Percentiles rank a stretch among this genome's conserved stretches.
phyloP scores from a whole-genome alignment of 2,113 vertebrate genomes.

The Echinops telfairi region DNA sequence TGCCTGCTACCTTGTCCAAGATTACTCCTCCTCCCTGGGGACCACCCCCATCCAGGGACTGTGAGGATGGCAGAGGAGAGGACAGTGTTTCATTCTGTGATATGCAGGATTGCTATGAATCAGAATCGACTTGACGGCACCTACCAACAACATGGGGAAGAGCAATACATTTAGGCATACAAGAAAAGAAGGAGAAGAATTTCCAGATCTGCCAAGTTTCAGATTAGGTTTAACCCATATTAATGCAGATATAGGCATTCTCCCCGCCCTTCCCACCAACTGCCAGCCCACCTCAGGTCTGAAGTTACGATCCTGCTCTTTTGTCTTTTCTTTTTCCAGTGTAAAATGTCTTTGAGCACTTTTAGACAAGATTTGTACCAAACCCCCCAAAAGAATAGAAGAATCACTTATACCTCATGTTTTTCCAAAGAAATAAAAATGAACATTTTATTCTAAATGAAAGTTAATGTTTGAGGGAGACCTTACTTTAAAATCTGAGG shows the following conservation, averaged over 20 bases:
- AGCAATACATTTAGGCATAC: no score
- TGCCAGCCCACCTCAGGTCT: background rate
- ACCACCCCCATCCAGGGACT: no score
- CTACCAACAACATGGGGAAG: no score
- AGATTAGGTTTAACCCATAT: background rate
- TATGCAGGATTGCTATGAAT: no score
- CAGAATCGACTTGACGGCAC: no score
- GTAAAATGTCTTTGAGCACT: background rate
- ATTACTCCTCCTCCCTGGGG: no score
- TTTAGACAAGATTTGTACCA: constrained; percentile 19
- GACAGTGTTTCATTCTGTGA: no score
- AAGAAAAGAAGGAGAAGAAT: no score
- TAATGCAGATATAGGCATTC: background rate
- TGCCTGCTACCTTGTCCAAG: no score
- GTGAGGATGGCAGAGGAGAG: no score
- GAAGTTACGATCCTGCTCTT: constrained; percentile 34
- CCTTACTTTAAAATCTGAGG: background rate
- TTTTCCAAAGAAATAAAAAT: constrained; percentile 54
- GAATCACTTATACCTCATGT: background rate
- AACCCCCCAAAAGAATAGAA: constrained; percentile 24
- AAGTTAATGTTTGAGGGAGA: background rate
- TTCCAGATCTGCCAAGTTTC: background rate
- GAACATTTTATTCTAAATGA: constrained; percentile 2
- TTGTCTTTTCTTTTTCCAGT: constrained; percentile 52
- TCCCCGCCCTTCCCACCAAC: background rate